Base-by-base conservation (phyloP, 2,888 invertebrate genomes). In the Tillus elongatus region DNA sequence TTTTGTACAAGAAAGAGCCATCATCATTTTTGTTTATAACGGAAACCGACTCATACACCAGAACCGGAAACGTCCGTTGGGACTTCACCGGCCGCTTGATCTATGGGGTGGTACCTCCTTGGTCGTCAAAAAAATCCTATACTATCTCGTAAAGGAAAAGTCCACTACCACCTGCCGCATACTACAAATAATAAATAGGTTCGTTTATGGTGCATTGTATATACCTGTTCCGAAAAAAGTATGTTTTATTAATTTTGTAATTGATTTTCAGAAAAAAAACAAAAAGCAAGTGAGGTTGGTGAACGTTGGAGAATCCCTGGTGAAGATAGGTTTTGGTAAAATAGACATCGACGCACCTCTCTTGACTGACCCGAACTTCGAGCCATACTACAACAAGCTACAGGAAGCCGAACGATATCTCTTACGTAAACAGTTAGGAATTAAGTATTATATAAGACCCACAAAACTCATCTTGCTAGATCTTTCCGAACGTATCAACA, bases 251-350 rank as follows among this genome's bases (percentile, higher is more conserved):
- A n/a, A n/a, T n/a, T n/a, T n/a, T n/a, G n/a, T n/a, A 19, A 8
- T n/a, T 19, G 6, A 8, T 19, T 19, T 19, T 8, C n/a, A 29
- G n/a, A 29, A 29, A 29, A 29, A 29, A 11, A 8, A 10, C 11
- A 40, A 67, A 63, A 64, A 63, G 26, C 56, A 60, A 40, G 24
- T 38, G 12, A 40, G 49, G 30, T 64, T 65, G 4, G 46, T 73
- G 15, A 62, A 71, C 46, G 63, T 78, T 37, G 75, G 73, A 0
- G 68, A 72, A 45, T 67, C 69, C 30, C 59, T 76, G 30, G 55
- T 70, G 1, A 62, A 58, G 50, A 57, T 72, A 39, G 72, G 72
- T 58, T 92, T 91, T 58, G 92, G 87, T 0, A 87, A 88, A 0
- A 43, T 53, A 9, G 50, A 50, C 4, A 82, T 88, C 0, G 90